Base-by-base conservation (phyloP, 2,113 vertebrate genomes). In the Fukomys damarensis region DNA sequence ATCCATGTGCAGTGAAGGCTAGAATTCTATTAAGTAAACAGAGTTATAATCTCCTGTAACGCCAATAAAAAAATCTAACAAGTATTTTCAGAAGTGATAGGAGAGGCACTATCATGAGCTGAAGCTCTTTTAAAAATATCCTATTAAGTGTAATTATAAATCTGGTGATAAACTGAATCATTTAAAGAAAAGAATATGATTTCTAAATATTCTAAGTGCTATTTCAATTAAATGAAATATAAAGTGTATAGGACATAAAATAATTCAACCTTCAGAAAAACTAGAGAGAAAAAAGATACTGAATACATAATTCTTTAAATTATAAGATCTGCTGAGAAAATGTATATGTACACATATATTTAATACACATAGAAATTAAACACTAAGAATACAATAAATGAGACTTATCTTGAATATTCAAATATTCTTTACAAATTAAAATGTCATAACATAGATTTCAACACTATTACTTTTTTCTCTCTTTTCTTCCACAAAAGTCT, bases 11-110 rank as follows among this genome's bases (percentile, higher is more conserved):
- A 97, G 88, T 61, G 95, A 97, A 97, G 91, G 93, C 43, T 97
- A 94, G 68, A 98, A 97, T 96, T 97, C 93, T 91, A 97, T 96
- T 97, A 98, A 96, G 91, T 96, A 97, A 97, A 98, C 95, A 97
- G 72, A 92, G 86, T 80, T 96, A 89, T 88, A 94, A 97, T 97
- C 91, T 84, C 59, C 77, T 95, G 56, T 86, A 91, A 96, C 35
- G 72, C 58, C 94, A 96, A 95, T 74, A 96, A 72, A 88, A 80
- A 97, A 79, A 95, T 61, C n/a, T 84, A 89, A 94, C 30, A 76
- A 92, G 11, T 72, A 88, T 87, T 93, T 94, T 96, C 74, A 85
- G 84, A 96, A 95, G 59, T 68, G 68, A 80, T 82, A 84, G 58
- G 24, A 38, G 6, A 77, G 35, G 61, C 54, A 89, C 12, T 72